phyloP scores from a whole-genome alignment of 2,888 invertebrate species.

The Subacronicta megacephala region DNA sequence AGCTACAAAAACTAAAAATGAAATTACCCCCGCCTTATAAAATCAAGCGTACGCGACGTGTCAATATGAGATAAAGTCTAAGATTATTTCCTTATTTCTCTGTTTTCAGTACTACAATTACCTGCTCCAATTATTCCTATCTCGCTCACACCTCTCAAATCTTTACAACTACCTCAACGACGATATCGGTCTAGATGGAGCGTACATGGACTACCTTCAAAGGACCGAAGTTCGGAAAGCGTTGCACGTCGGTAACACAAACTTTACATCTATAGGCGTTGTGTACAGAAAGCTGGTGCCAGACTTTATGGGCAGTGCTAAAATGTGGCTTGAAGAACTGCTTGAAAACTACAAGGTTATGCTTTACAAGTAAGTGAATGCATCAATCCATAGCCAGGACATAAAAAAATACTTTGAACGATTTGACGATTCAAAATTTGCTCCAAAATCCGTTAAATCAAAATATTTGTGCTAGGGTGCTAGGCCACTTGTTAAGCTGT shows the following conservation, averaged over 20 bases:
- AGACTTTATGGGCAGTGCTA: constrained; percentile 90
- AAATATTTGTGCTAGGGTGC: too few relatives aligned
- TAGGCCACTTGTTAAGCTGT: too few relatives aligned
- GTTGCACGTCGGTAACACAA: constrained; percentile 86
- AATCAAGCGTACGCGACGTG: too few relatives aligned
- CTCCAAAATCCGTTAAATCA: too few relatives aligned
- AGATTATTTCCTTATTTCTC: too few relatives aligned
- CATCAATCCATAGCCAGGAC: too few relatives aligned
- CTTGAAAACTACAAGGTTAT: constrained; percentile 89
- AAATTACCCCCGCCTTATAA: too few relatives aligned
- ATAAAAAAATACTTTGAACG: too few relatives aligned
- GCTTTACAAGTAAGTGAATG: constrained; percentile 91
- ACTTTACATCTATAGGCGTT: constrained; percentile 85
- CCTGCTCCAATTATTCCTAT: constrained; percentile 79
- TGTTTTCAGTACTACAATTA: constrained; percentile 86
- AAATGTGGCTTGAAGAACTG: constrained; percentile 87
- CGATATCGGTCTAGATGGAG: constrained; percentile 76
- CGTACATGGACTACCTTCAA: constrained; percentile 82
- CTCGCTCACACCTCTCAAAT: constrained; percentile 81
- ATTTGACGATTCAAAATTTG: too few relatives aligned
- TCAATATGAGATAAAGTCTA: too few relatives aligned
- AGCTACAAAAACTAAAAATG: too few relatives aligned
- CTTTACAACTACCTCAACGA: constrained; percentile 87
- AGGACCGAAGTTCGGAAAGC: constrained; percentile 81
- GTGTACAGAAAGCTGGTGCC: constrained; percentile 86